phyloP scores from a whole-genome alignment of 2,888 invertebrate species.

The Drosophila mayaguana region DNA sequence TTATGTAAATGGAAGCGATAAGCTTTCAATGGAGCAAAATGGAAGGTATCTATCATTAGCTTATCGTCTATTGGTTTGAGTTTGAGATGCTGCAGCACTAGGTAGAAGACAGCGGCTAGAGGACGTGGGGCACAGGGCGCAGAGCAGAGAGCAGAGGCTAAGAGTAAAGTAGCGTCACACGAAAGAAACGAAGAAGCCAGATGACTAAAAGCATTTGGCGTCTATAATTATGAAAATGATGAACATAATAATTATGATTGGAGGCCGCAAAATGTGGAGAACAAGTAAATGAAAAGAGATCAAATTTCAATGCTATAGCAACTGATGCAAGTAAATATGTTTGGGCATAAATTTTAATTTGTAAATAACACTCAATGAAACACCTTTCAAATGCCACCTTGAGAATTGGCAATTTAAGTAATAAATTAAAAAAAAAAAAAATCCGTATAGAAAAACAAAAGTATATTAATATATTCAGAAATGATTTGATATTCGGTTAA shows the following conservation, averaged over 20 bases:
- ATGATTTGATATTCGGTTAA: too few relatives aligned
- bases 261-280: slow-evolving; percentile 18
- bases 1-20: slow-evolving; percentile 61
- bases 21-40: slow-evolving; percentile 59
- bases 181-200: slow-evolving; percentile 49
- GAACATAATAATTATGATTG: slow-evolving; percentile 44
- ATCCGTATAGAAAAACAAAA: too few relatives aligned
- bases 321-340: background rate
- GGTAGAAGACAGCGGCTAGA: background rate
- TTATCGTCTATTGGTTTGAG: slow-evolving; percentile 46
- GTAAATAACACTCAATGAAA: background rate
- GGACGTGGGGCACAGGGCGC: background rate
- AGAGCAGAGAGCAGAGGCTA: background rate
- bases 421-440: too few relatives aligned
- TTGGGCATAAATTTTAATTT: background rate
- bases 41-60: slow-evolving; percentile 43
- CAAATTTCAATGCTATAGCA: background rate
- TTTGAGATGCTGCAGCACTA: slow-evolving; percentile 12
- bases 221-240: slow-evolving; percentile 47
- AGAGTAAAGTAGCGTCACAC: background rate
- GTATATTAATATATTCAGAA: too few relatives aligned
- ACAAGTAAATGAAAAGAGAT: background rate
- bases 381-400: background rate
- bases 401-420: too few relatives aligned
- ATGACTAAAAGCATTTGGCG: slow-evolving; percentile 77